Evolutionary conservation across 2,888 invertebrate genomes (phyloP).

Genomic region (Lamproptera curius): DNA sequence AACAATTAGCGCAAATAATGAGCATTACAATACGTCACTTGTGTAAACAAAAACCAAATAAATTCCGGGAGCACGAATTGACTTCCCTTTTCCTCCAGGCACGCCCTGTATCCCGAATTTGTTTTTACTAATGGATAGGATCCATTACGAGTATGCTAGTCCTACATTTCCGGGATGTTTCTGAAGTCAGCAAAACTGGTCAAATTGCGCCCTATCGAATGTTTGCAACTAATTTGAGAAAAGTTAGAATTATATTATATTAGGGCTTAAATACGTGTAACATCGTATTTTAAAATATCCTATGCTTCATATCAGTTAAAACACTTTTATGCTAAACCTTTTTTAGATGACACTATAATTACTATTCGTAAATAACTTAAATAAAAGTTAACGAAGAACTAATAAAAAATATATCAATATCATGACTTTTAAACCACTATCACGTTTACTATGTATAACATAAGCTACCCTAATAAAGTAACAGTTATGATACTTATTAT

Average conservation of each 20-base stretch:
- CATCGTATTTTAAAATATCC: not conserved
- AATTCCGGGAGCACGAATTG: not conserved
- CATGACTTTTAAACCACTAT: no score
- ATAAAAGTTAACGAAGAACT: not conserved
- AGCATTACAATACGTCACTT: no score
- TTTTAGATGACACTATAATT: not conserved
- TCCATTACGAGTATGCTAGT: conserved; percentile 58
- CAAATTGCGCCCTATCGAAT: not conserved
- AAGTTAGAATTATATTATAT: not conserved
- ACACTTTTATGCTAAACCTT: not conserved
- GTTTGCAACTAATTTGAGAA: not conserved
- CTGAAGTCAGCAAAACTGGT: not conserved
- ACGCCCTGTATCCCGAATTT: conserved; percentile 33
- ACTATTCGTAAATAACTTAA: not conserved
- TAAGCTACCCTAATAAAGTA: not conserved
- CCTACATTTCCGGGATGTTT: conserved; percentile 13
- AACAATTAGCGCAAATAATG: no score
- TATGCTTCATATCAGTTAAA: not conserved
- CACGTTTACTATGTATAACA: not conserved
- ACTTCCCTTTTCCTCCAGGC: not conserved
- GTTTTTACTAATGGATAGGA: conserved; percentile 57
- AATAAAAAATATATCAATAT: no score
- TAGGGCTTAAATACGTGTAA: not conserved
- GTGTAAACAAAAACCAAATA: no score
- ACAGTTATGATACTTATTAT: not conserved